These are phyloP conservation scores for Caenorhabditis latens DNA, from an alignment of 1,140 invertebrate species.

Conservation along the genomic window DNA sequence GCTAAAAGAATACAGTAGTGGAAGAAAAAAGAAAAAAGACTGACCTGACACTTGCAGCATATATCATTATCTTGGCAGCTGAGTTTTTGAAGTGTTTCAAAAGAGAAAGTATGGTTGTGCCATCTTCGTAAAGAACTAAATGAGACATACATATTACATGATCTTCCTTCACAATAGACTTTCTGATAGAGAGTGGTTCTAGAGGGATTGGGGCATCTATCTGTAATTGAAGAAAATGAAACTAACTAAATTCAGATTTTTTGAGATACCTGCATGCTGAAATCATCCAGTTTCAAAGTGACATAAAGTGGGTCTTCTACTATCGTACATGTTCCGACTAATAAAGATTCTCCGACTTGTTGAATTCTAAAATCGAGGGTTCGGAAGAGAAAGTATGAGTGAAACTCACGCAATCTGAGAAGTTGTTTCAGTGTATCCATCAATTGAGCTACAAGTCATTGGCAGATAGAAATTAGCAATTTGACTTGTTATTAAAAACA, in stretches of 20 bases:
- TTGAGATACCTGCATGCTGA: constrained; percentile 1
- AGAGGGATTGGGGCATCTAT: constrained; percentile 38
- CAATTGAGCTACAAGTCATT: constrained; percentile 44
- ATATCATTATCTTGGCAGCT: constrained; percentile 23
- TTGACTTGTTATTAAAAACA: constrained; percentile 37
- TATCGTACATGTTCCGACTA: constrained; percentile 13
- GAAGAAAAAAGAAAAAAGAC: not conserved
- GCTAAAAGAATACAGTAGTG: not conserved
- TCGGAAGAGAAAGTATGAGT: no score
- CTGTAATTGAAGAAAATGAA: not conserved
- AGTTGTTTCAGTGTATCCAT: constrained; percentile 44
- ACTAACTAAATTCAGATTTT: not conserved
- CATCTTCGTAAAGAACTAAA: constrained; percentile 43
- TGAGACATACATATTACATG: constrained; percentile 43
- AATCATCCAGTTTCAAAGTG: constrained; percentile 29
- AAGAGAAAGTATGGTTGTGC: constrained; percentile 33
- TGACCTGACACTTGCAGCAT: constrained; percentile 34
- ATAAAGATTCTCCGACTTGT: constrained; percentile 35
- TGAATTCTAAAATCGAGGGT: constrained; percentile 1
- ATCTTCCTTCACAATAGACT: constrained; percentile 28
- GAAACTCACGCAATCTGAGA: constrained; percentile 24
- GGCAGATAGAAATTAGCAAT: constrained; percentile 45
- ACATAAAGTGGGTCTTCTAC: constrained; percentile 35
- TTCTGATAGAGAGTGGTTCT: not conserved
- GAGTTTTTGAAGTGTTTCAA: constrained; percentile 34